phyloP scores from a whole-genome alignment of 2,888 invertebrate species.

The Pandemis cinnamomeana region DNA sequence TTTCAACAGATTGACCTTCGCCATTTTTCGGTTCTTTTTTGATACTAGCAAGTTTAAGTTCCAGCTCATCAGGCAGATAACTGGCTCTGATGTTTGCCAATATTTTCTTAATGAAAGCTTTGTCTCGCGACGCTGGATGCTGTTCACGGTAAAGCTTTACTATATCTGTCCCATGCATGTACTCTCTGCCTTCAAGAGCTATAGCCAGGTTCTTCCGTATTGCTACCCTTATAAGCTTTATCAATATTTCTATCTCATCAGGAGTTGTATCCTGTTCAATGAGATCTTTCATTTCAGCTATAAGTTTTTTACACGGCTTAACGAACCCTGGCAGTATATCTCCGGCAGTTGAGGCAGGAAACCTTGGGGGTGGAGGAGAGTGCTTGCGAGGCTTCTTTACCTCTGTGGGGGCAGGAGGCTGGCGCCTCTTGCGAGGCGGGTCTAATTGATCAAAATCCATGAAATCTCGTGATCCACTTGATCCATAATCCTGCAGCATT shows the following conservation, averaged over 20 bases:
- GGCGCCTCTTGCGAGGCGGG: constrained; percentile 28
- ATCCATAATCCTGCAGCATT: constrained; percentile 49
- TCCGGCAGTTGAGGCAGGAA: neutral
- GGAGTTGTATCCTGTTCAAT: constrained; percentile 23
- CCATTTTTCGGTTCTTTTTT: constrained; percentile 11
- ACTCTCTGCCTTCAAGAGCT: constrained; percentile 43
- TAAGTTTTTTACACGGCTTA: constrained; percentile 34
- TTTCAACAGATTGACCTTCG: neutral
- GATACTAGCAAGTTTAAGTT: constrained; percentile 9
- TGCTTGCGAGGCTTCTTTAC: constrained; percentile 17
- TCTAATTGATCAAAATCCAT: constrained; percentile 39
- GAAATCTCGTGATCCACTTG: constrained; percentile 45
- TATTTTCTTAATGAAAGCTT: constrained; percentile 45
- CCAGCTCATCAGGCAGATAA: constrained; percentile 36
- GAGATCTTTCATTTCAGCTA: constrained; percentile 28
- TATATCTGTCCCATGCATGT: constrained; percentile 41
- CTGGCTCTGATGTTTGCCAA: constrained; percentile 44
- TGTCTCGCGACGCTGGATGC: constrained; percentile 47
- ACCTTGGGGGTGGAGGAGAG: neutral
- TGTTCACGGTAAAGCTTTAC: constrained; percentile 46
- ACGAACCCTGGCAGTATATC: constrained; percentile 20
- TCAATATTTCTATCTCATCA: constrained; percentile 25
- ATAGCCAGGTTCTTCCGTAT: constrained; percentile 48
- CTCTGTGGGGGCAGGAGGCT: constrained; percentile 3
- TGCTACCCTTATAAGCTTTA: constrained; percentile 40